Base-by-base conservation (phyloP, 2,888 invertebrate species). In the Helleia helle region DNA sequence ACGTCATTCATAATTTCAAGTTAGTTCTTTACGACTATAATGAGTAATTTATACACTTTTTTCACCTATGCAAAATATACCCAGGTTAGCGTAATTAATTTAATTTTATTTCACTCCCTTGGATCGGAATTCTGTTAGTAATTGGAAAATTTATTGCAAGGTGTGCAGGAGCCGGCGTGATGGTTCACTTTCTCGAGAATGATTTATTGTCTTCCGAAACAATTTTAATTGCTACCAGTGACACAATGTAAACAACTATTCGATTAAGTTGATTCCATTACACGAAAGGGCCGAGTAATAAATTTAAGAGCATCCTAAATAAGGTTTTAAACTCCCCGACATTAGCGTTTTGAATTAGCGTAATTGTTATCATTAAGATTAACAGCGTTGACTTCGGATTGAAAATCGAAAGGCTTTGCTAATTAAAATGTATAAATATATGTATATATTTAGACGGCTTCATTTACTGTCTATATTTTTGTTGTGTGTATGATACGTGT, bases 211-310 rank as follows among this genome's bases (percentile, higher is more conserved):
- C 71, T 73, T 66, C 62, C 59, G 71, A 71, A 84, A 84, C 83
- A 83, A 84, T 83, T 81, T 84, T 83, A 84, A 84, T 84, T 83
- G 79, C 77, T 68, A 61, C 55, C 71, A 76, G 77, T 83, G 83
- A 84, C 83, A 83, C 73, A 63, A 63, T 83, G 83, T 83, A 84
- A 83, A 84, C 81, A 84, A 81, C 80, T 83, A 83, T 84, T 83
- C 80, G 83, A 84, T 84, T 81, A 80, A 77, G 76, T 76, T 79
- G 80, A 81, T 81, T 72, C 76, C 72, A 75, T 80, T 81, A 73
- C 71, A 69, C 64, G 54, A 58, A n/a, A n/a, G n/a, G n/a, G 52
- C 40, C 40, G 54, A 50, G 71, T 63, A 72, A 81, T 81, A 81
- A 73, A 79, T 81, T 71, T 76, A 71, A 74, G 65, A 71, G 76